These are phyloP conservation scores for Nasonia longicornis DNA, from an alignment of 1,140 invertebrate genomes.

Conservation along the genomic window DNA sequence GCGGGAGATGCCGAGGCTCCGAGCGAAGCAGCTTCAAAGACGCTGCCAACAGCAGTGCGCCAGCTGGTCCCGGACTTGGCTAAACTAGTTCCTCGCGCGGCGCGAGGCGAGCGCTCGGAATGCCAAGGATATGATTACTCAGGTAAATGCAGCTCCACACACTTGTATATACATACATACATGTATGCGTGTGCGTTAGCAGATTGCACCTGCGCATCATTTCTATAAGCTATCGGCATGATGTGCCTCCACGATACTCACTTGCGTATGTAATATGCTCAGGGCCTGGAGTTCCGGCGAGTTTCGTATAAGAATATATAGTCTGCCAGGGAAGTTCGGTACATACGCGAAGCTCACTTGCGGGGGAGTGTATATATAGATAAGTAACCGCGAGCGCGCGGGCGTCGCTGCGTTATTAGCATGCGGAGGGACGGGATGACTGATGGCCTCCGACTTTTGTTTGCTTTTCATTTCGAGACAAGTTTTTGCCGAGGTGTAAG, in stretches of 20 bases:
- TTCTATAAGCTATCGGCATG: too few relatives aligned
- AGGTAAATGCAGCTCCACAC: not conserved
- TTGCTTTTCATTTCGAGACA: not conserved
- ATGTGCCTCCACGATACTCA: too few relatives aligned
- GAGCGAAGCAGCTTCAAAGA: not conserved
- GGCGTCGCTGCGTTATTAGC: not conserved
- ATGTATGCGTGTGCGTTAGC: not conserved
- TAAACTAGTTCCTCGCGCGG: slow-evolving; percentile 57
- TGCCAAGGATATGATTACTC: slow-evolving; percentile 39
- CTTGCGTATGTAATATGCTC: too few relatives aligned
- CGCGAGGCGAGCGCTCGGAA: slow-evolving; percentile 43
- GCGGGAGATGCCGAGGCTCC: not conserved
- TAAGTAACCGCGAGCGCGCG: not conserved
- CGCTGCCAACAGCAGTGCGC: not conserved
- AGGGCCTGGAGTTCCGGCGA: too few relatives aligned
- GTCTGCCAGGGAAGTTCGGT: too few relatives aligned
- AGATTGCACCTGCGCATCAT: too few relatives aligned
- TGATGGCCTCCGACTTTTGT: not conserved
- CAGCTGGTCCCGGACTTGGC: not conserved
- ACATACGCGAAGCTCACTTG: not conserved
- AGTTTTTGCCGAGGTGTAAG: not conserved
- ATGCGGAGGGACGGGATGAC: not conserved
- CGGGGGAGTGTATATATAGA: not conserved
- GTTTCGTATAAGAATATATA: too few relatives aligned
- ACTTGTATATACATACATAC: not conserved